Evolutionary conservation across 2,113 vertebrate genomes (phyloP), one percentile per base, ranked within the genome.

Genomic region (Cygnus atratus): DNA sequence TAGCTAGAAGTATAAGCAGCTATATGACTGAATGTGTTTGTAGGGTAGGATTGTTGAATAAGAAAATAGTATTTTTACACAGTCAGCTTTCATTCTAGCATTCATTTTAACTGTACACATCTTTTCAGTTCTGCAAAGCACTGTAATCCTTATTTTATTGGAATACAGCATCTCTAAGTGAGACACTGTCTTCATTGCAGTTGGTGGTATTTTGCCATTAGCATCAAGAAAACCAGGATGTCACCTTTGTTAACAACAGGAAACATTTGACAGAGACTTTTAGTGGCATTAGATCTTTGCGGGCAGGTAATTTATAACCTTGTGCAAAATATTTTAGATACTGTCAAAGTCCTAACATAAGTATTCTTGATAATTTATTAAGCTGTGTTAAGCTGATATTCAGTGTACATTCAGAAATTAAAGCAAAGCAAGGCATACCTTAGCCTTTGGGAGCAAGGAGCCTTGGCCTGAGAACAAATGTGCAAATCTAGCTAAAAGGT

Each of bases 71-170:
- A 19, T 82, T 95, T 95, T 95, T 76, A 62, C 35, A 39, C 43
- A 44, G 70, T 87, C 88, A 93, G 54, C 77, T 91, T 92, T 91
- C 70, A 76, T 65, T 82, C 66, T 84, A 62, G 54, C 15, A 9
- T 84, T 72, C 10, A 15, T 96, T 94, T 87, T 96, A 68, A 84
- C 86, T 79, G 71, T 86, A 57, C 26, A 83, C 73, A 41, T 91
- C 54, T 77, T 95, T 92, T 90, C 75, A 86, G 63, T 91, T 94
- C 90, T 96, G 92, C 80, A 87, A 29, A 92, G 86, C 91, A 93
- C 80, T 85, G 67, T 94, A 87, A 92, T 93, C 75, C 81, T 59
- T 85, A 6, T 87, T 93, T 92, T 96, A 84, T 33, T 76, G 50
- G 58, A 96, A 87, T 72, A 82, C 66, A 93, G 58, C 48, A 33